A percentile compares a stretch with the other conserved stretches of the same genome.
Conservation (phyloP, 2,888 invertebrate species). For the Apamea anceps region DNA sequence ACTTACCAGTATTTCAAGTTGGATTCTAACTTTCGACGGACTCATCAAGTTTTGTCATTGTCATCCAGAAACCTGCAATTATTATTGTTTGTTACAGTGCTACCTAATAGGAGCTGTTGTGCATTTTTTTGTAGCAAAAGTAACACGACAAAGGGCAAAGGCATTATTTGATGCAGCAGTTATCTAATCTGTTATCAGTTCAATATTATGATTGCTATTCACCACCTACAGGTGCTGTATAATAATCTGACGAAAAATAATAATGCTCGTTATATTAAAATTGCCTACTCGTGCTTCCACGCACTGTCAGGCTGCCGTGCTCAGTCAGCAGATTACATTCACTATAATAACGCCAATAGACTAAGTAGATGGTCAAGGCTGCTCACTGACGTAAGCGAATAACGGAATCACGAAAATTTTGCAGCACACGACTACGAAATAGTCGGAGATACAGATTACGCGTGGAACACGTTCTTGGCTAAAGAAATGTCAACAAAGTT, state of each 20-base stretch:
- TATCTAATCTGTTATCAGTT: conserved; percentile 88
- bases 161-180: conserved; percentile 81
- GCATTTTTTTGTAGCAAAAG: conserved; percentile 30
- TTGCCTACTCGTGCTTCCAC: conserved; percentile 60
- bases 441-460: conserved; percentile 23
- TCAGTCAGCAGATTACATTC: conserved; percentile 72
- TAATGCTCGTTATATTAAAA: conserved; percentile 64
- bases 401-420: conserved; percentile 61
- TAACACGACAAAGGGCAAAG: conserved; percentile 63
- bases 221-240: conserved; percentile 73
- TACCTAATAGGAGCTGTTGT: neutral
- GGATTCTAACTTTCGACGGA: neutral
- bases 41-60: neutral
- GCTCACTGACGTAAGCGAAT: conserved; percentile 80
- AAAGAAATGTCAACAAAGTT: conserved; percentile 66
- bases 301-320: conserved; percentile 54
- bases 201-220: conserved; percentile 85
- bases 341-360: conserved; percentile 75
- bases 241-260: conserved; percentile 69
- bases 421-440: conserved; percentile 24
- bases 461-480: conserved; percentile 47
- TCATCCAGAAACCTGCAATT: neutral
- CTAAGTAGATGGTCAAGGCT: conserved; percentile 83
- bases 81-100: neutral
- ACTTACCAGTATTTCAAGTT: neutral